Evolutionary conservation across 2,797 vertebrate species (phyloP).

Genomic region (Iguana delicatissima): DNA sequence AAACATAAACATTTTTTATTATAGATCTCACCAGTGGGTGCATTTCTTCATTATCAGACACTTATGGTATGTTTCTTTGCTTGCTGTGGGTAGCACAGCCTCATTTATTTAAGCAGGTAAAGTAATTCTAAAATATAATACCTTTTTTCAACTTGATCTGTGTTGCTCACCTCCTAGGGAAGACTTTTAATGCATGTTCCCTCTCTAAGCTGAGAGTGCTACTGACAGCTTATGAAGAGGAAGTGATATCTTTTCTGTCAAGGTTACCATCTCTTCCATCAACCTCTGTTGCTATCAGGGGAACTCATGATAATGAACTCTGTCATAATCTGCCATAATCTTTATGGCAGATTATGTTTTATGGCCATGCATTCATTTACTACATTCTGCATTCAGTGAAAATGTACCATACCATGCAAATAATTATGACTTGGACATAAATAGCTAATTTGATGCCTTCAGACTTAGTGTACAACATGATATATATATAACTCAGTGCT

Average conservation of each 20-base stretch:
- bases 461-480: background rate
- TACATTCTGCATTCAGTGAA: background rate
- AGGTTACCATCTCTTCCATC: constrained; percentile 26
- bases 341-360: constrained; percentile 53
- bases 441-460: constrained; percentile 1
- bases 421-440: constrained; percentile 36
- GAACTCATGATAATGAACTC: constrained; percentile 43
- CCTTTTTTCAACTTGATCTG: constrained; percentile 43
- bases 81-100: background rate
- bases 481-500: constrained; percentile 22
- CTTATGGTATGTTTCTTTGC: constrained; percentile 12
- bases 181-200: constrained; percentile 43
- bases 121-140: background rate
- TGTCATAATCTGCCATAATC: constrained; percentile 8
- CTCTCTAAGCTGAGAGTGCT: constrained; percentile 32
- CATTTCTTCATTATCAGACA: constrained; percentile 41
- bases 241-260: constrained; percentile 33
- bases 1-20: constrained; percentile 9
- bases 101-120: constrained; percentile 30
- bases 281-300: constrained; percentile 24
- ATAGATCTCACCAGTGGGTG: constrained; percentile 13
- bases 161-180: constrained; percentile 38
- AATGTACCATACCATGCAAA: constrained; percentile 21
- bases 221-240: constrained; percentile 33
- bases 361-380: constrained; percentile 24